Evolutionary conservation across 2,888 invertebrate genomes (phyloP), one percentile per base, ranked within the genome.

Genomic region (Hirudinaria manillensis): DNA sequence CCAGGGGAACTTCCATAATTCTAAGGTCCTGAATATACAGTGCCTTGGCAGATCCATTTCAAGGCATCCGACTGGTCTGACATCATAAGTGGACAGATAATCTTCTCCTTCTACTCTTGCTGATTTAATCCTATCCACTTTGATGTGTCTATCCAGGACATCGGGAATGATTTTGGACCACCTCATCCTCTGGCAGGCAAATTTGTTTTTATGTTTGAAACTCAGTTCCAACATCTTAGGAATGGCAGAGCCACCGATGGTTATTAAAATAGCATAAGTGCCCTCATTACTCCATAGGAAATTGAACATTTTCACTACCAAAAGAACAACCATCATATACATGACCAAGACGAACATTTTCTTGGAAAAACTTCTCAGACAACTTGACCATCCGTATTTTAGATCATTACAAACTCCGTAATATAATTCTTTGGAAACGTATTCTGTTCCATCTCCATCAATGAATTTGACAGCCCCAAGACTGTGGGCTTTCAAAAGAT

Each of bases 381-480:
- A 77, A 21, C 74, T 24, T 34, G 75, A 76, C 79, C 79, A 80
- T 38, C 79, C 79, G 66, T 76, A 77, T 56, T 78, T 76, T 19
- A 80, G 76, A 61, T 80, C 79, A 24, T 71, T 72, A 65, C 79
- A 79, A 53, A 80, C 80, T 70, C 77, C 78, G 77, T 80, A 80
- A 74, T 80, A 80, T 21, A 80, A 74, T 65, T 80, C 80, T 70
- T 80, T 80, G 0, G 79, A 79, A 19, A 80, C 80, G 56, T 79
- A 80, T 72, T 80, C 80, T 27, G 78, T 78, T 72, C 77, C 79
- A 75, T 80, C 80, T 34, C 80, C 78, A 71, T 80, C 80, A 34
- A 80, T 80, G 73, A 80, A 80, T 76, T 80, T 80, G 38, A 80
- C 80, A 38, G 80, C 79, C 36, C 80, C 80, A 24, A 80, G 76